Evolutionary conservation across 2,888 invertebrate species (phyloP).

Genomic region (Dryadula phaetusa): DNA sequence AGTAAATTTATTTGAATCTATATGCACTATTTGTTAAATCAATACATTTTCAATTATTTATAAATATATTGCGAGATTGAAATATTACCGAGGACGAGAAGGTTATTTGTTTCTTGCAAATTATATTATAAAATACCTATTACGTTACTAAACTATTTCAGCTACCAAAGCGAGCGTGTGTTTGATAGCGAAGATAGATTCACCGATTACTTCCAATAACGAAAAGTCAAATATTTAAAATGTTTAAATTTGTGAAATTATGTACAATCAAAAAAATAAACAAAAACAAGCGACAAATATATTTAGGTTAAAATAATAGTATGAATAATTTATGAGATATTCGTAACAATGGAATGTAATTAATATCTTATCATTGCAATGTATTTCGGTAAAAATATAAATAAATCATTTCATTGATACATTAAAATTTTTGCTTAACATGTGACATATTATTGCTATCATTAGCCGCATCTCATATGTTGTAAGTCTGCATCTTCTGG

Average conservation of each 20-base stretch:
- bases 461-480: not conserved
- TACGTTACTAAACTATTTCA: too few species aligned
- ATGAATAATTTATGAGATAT: conserved; percentile 1
- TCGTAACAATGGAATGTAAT: not conserved
- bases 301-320: not conserved
- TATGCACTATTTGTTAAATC: not conserved
- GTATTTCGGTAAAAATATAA: not conserved
- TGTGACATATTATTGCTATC: not conserved
- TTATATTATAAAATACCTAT: too few species aligned
- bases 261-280: not conserved
- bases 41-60: not conserved
- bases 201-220: too few species aligned
- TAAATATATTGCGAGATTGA: too few species aligned
- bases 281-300: not conserved
- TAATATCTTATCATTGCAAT: not conserved
- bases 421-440: not conserved
- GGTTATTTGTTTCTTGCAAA: too few species aligned
- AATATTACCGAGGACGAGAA: too few species aligned
- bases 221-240: too few species aligned
- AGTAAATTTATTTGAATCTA: too few species aligned
- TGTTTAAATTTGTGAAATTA: too few species aligned
- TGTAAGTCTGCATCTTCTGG: too few species aligned
- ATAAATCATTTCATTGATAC: not conserved
- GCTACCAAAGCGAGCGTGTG: too few species aligned
- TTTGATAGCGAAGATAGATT: too few species aligned